Conservation (phyloP, 2,888 invertebrate species). For the Timandra comae region DNA sequence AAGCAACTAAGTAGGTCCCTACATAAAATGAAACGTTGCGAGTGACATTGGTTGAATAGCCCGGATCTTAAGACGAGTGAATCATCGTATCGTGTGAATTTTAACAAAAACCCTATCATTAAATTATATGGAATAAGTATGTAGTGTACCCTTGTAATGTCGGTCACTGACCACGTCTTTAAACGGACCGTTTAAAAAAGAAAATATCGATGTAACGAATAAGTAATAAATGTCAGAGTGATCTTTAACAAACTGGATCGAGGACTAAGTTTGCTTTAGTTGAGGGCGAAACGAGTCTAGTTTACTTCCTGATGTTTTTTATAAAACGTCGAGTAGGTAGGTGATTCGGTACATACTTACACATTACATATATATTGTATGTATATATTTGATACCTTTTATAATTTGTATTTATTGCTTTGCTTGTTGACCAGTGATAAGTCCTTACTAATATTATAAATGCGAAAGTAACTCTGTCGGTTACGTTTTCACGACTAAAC, state of each 20-base stretch:
- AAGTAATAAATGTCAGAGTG: constrained; percentile 64
- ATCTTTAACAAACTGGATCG: constrained; percentile 65
- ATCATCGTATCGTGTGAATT: constrained; percentile 7
- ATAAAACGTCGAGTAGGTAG: constrained; percentile 32
- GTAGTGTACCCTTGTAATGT: constrained; percentile 4
- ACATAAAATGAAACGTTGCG: too few species aligned
- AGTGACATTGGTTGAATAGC: too few species aligned
- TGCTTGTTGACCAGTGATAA: too few species aligned
- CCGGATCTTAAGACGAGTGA: constrained; percentile 3
- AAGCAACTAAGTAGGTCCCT: too few species aligned
- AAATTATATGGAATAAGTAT: constrained; percentile 5
- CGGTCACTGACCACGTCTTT: constrained; percentile 2
- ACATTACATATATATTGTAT: too few species aligned
- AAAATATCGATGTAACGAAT: constrained; percentile 23
- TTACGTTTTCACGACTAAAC: too few species aligned
- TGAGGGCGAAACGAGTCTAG: constrained; percentile 62
- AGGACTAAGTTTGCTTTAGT: constrained; percentile 49
- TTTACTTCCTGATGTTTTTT: constrained; percentile 53
- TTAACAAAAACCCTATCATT: constrained; percentile 1
- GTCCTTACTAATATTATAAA: too few species aligned
- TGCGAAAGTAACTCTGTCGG: too few species aligned
- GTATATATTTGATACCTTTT: too few species aligned
- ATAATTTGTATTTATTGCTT: too few species aligned
- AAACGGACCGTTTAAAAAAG: constrained; percentile 23
- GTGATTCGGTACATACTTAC: neutral